Evolutionary conservation across 1,140 invertebrate species (phyloP).

Genomic region (Bombus picipes): DNA sequence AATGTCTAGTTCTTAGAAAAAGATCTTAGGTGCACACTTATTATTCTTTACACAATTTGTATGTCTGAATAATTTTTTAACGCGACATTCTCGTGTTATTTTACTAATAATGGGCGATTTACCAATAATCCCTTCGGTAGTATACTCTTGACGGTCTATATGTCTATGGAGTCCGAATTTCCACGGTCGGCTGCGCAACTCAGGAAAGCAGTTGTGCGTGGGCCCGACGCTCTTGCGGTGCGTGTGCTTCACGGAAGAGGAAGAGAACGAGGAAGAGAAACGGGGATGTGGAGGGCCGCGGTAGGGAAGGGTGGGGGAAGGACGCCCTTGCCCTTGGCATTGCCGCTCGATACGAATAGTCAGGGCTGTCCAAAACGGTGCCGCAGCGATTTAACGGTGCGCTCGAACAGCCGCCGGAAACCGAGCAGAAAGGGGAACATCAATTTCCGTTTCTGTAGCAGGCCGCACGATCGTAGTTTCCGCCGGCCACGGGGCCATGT

Average conservation of each 20-base stretch:
- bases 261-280: slow-evolving; percentile 76
- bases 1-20: too few relatives aligned
- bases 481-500: neutral
- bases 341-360: slow-evolving; percentile 83
- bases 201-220: slow-evolving; percentile 16
- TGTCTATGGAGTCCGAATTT: slow-evolving; percentile 21
- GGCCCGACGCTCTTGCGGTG: slow-evolving; percentile 6
- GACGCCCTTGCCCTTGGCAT: slow-evolving; percentile 83
- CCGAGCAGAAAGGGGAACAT: slow-evolving; percentile 22
- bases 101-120: too few relatives aligned
- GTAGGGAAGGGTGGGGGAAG: slow-evolving; percentile 70
- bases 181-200: neutral
- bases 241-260: slow-evolving; percentile 51
- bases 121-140: too few relatives aligned
- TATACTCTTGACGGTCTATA: neutral
- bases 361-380: slow-evolving; percentile 81
- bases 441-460: slow-evolving; percentile 53
- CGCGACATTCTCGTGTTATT: too few relatives aligned
- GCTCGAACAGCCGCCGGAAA: slow-evolving; percentile 54
- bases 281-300: slow-evolving; percentile 70
- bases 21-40: too few relatives aligned
- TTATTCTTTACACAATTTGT: too few relatives aligned
- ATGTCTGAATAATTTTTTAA: too few relatives aligned
- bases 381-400: slow-evolving; percentile 72
- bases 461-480: slow-evolving; percentile 1